phyloP scores from a whole-genome alignment of 2,113 vertebrate genomes.

The Cynocephalus volans region DNA sequence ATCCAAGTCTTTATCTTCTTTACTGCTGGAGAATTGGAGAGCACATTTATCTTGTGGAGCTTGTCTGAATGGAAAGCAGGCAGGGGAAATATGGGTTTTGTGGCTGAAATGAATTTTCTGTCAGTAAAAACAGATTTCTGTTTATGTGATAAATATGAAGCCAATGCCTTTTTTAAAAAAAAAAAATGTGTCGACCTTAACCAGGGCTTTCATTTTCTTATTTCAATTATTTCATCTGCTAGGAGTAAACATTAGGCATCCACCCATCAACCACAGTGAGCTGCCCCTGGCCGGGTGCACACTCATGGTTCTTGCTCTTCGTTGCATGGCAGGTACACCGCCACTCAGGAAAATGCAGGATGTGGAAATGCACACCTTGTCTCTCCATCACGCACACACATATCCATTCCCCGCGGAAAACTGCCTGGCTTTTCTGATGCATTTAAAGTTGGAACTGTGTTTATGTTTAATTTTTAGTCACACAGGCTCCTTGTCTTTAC shows the following conservation, averaged over 20 bases:
- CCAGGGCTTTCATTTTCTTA: slow-evolving; percentile 35
- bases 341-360: background rate
- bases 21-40: slow-evolving; percentile 64
- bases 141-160: slow-evolving; percentile 77
- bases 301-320: background rate
- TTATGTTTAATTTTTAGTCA: background rate
- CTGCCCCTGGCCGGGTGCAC: background rate
- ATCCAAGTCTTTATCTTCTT: slow-evolving; percentile 76
- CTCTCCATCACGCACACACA: too few relatives aligned
- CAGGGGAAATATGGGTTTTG: slow-evolving; percentile 67
- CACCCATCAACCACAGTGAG: background rate
- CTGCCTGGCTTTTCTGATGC: background rate
- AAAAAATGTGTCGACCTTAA: background rate
- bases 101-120: slow-evolving; percentile 81
- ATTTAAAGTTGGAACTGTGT: background rate
- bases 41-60: slow-evolving; percentile 73
- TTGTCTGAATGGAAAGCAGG: slow-evolving; percentile 73
- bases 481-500: background rate
- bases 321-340: background rate
- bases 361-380: background rate
- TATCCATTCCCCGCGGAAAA: background rate
- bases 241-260: background rate
- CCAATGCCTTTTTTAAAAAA: background rate
- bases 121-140: slow-evolving; percentile 76
- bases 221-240: slow-evolving; percentile 62